Evolutionary conservation across 2,888 invertebrate genomes (phyloP), one percentile per base, ranked within the genome.

Genomic region (Hermaeophaga mercurialis): DNA sequence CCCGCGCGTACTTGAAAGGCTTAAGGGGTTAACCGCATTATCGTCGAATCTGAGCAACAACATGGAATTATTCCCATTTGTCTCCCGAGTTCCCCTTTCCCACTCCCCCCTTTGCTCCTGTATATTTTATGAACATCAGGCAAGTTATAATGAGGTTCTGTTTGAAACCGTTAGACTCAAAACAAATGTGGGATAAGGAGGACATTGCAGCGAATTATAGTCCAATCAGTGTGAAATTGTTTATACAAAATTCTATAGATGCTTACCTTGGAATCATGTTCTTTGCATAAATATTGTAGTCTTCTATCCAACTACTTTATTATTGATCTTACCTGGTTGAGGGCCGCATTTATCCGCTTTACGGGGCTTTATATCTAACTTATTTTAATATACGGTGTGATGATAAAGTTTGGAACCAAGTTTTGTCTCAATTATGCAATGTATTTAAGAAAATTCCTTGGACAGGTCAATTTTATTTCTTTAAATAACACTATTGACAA

Each of bases 101-200:
- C 50, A 14, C 18, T 48, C 31, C 12, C 45, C 52, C 47, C 22
- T 56, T 64, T 63, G 65, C 67, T 67, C 66, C 68, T 71, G 72
- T 77, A 79, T 79, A 78, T 77, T 79, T 78, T 75, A 79, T 78
- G 78, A 76, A 76, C 76, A 76, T 75, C 76, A 76, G 75, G 74
- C 74, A 78, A 78, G 69, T 76, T 77, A 77, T 79, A 79, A 78
- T 77, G 76, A 76, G 75, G 76, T 75, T 75, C 77, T 77, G 77
- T 77, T 78, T 78, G 77, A 76, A 74, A 76, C 74, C 66, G 72
- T 73, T 73, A 70, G 73, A 67, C 66, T 70, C 65, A 67, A 67
- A 61, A 67, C 67, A 67, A 65, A 68, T 61, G 62, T 41, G 61
- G 54, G 52, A 62, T 57, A 54, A 50, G 31, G 48, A 59, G 63